Conservation (phyloP, 2,888 invertebrate species). For the Griposia aprilina region DNA sequence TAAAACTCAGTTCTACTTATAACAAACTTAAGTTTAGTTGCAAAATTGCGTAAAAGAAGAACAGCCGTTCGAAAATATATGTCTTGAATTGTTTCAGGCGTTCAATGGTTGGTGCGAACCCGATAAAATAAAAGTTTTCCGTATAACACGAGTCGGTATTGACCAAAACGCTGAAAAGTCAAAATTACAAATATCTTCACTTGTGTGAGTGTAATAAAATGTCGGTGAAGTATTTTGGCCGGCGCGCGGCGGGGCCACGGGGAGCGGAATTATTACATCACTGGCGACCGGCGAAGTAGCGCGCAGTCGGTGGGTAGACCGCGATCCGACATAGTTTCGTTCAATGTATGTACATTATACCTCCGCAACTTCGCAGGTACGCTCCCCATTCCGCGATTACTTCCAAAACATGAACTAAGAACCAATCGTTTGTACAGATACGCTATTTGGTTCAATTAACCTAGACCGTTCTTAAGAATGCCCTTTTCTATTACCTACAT, state of each 20-base stretch:
- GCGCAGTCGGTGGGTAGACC: conserved; percentile 24
- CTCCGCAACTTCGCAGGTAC: conserved; percentile 37
- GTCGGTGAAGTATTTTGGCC: conserved; percentile 59
- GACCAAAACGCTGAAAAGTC: conserved; percentile 57
- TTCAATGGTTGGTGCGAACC: conserved; percentile 31
- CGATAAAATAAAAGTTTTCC: conserved; percentile 56
- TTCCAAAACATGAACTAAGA: conserved; percentile 42
- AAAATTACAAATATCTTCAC: conserved; percentile 60
- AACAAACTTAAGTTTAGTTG: conserved; percentile 27
- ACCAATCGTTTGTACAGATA: conserved; percentile 27
- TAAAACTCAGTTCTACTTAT: conserved; percentile 12
- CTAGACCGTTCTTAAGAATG: conserved; percentile 15
- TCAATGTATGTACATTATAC: conserved; percentile 34
- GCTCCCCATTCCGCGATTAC: conserved; percentile 40
- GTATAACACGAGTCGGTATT: conserved; percentile 46
- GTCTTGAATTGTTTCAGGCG: conserved; percentile 39
- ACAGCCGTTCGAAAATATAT: conserved; percentile 40
- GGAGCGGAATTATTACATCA: conserved; percentile 61
- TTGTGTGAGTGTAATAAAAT: conserved; percentile 65
- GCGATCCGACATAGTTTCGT: conserved; percentile 40
- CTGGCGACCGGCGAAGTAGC: conserved; percentile 22
- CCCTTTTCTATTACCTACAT: background rate
- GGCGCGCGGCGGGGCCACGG: conserved; percentile 33
- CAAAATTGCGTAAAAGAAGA: conserved; percentile 41
- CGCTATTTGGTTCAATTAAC: conserved; percentile 1